Base-by-base conservation (phyloP, 2,797 vertebrate species). In the Choloepus didactylus region DNA sequence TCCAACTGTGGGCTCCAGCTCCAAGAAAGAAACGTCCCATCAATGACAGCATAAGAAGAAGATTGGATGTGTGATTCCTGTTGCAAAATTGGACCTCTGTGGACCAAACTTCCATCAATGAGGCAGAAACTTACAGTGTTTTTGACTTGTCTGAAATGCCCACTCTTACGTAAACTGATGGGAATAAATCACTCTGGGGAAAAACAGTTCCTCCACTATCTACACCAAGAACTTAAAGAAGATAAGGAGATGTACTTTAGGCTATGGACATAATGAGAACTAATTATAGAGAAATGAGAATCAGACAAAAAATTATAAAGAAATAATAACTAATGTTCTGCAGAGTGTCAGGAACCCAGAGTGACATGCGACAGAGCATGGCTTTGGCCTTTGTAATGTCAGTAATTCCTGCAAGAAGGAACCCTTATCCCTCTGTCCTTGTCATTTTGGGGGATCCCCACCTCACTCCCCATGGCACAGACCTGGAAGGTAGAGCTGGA, bases 271-370 rank as follows among this genome's bases (percentile, higher is more conserved):
- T 44, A 67, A 73, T 59, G 70, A 49, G 89, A 93, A 76, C 21
- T 89, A 92, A 85, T 83, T 89, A 51, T 31, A 73, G 35, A 85
- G 35, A 96, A 69, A 85, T 69, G 12, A 93, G 29, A 89, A 19
- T 18, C 31, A 46, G 4, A 81, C 23, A 76, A 88, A 85, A 46
- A 70, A 66, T 21, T 29, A 49, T 44, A 81, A 59, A 66, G 31
- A 92, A 90, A 77, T 81, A 46, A 67, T 77, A 44, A 25, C 16
- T 8, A 46, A 11, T 29, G 12, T 31, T 89, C 56, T 69, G 38
- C 79, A 88, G 10, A 31, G n/a, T 86, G 25, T 87, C 3, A 60
- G 60, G 16, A 64, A 29, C 1, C 18, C 0, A 2, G 2, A 64
- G 8, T 67, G 4, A 62, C 44, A 9, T 56, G n/a, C 54, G 31